Evolutionary conservation across 2,797 vertebrate species (phyloP).

Genomic region (Amblyopsis hoosieri): DNA sequence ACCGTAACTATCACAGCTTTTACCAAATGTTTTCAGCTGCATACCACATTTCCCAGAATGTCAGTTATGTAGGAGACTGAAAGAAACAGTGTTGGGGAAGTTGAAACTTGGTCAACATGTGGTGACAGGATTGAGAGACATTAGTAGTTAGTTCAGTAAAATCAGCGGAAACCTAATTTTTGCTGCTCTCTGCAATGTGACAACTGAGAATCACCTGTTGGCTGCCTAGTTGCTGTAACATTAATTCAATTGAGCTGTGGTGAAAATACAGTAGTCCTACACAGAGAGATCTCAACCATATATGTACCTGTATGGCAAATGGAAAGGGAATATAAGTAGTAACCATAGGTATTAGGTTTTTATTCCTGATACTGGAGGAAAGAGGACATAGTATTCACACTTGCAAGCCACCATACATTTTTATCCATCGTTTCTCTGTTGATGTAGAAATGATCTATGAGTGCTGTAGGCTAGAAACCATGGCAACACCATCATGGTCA

Average conservation of each 20-base stretch:
- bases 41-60: slow-evolving; percentile 9
- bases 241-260: slow-evolving; percentile 18
- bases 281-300: slow-evolving; percentile 23
- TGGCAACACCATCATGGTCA: slow-evolving; percentile 11
- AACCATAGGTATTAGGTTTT: slow-evolving; percentile 57
- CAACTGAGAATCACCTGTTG: too few species aligned
- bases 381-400: slow-evolving; percentile 62
- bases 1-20: slow-evolving; percentile 32
- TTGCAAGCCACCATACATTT: slow-evolving; percentile 53
- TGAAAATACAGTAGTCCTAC: too few species aligned
- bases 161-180: too few species aligned
- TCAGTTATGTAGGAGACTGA: slow-evolving; percentile 44
- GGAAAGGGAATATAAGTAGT: slow-evolving; percentile 40
- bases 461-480: slow-evolving; percentile 21
- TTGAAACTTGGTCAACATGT: slow-evolving; percentile 45
- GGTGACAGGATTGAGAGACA: slow-evolving; percentile 28
- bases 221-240: slow-evolving; percentile 3
- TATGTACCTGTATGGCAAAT: slow-evolving; percentile 26
- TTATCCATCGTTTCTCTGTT: slow-evolving; percentile 34
- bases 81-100: slow-evolving; percentile 33
- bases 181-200: too few species aligned
- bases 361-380: slow-evolving; percentile 63
- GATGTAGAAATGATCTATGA: slow-evolving; percentile 44
- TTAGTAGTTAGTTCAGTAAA: slow-evolving; percentile 27
- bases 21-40: slow-evolving; percentile 39